A percentile compares a stretch with the other conserved stretches of the same genome.
phyloP scores from a whole-genome alignment of 2,888 invertebrate genomes.

The Eupithecia tripunctaria region DNA sequence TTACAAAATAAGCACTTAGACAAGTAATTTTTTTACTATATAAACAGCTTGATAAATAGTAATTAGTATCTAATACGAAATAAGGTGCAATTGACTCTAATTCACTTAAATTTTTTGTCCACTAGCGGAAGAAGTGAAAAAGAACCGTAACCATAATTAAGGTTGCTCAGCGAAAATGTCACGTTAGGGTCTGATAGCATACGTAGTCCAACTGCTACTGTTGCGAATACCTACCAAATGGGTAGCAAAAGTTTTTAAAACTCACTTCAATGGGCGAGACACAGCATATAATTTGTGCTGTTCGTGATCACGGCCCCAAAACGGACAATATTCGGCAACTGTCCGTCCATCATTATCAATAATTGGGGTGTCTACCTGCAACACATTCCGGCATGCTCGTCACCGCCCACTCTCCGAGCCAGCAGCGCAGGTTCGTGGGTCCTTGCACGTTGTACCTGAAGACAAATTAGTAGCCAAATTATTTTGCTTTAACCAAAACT shows the following conservation, averaged over 20 bases:
- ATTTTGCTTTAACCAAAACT: not conserved
- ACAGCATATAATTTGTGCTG: not conserved
- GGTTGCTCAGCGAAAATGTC: too few relatives aligned
- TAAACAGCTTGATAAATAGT: too few relatives aligned
- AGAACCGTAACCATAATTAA: too few relatives aligned
- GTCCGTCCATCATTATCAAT: not conserved
- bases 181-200: not conserved
- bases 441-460: slow-evolving; percentile 86
- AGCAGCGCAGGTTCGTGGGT: slow-evolving; percentile 89
- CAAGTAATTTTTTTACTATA: too few relatives aligned
- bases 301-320: not conserved
- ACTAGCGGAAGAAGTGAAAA: too few relatives aligned
- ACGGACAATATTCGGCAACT: not conserved
- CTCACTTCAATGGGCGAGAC: not conserved
- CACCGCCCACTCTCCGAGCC: slow-evolving; percentile 93
- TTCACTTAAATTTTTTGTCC: too few relatives aligned
- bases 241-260: not conserved
- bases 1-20: too few relatives aligned
- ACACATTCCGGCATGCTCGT: slow-evolving; percentile 90
- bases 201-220: not conserved
- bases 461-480: not conserved
- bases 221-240: not conserved
- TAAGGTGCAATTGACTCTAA: too few relatives aligned
- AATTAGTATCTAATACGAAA: too few relatives aligned
- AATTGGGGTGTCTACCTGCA: slow-evolving; percentile 79